Evolutionary conservation across 2,113 vertebrate species (phyloP).

Genomic region (Trogon surrucura): DNA sequence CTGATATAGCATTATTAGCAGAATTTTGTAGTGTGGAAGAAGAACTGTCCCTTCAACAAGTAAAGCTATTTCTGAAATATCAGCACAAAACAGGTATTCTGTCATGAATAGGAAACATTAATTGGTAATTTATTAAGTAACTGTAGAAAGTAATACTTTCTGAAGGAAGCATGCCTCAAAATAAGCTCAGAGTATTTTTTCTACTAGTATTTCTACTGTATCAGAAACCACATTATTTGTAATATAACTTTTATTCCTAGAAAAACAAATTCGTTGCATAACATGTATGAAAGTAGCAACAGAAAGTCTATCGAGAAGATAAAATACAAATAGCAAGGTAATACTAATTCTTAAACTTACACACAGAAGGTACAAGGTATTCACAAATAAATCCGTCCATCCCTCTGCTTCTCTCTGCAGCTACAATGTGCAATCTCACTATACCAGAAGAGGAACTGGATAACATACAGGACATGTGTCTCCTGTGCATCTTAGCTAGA

Average conservation of each 20-base stretch:
- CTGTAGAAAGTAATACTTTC: neutral
- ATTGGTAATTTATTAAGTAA: neutral
- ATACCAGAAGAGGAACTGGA: neutral
- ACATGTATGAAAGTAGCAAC: neutral
- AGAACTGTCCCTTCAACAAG: neutral
- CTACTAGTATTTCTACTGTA: neutral
- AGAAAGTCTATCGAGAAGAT: neutral
- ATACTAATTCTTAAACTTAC: neutral
- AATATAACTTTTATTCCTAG: neutral
- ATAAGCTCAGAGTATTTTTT: neutral
- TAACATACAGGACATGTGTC: neutral
- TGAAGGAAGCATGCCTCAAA: neutral
- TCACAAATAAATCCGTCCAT: neutral
- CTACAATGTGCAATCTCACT: neutral
- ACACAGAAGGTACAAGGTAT: neutral
- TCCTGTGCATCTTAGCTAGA: neutral
- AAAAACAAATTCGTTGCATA: neutral
- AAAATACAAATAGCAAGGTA: neutral
- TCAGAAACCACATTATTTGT: neutral
- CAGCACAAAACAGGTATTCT: neutral
- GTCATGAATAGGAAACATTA: neutral
- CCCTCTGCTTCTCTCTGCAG: neutral
- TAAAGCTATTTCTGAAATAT: neutral
- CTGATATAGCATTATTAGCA: neutral
- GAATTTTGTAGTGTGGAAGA: neutral